phyloP scores from a whole-genome alignment of 2,113 vertebrate genomes.

The Lasiurus cinereus region DNA sequence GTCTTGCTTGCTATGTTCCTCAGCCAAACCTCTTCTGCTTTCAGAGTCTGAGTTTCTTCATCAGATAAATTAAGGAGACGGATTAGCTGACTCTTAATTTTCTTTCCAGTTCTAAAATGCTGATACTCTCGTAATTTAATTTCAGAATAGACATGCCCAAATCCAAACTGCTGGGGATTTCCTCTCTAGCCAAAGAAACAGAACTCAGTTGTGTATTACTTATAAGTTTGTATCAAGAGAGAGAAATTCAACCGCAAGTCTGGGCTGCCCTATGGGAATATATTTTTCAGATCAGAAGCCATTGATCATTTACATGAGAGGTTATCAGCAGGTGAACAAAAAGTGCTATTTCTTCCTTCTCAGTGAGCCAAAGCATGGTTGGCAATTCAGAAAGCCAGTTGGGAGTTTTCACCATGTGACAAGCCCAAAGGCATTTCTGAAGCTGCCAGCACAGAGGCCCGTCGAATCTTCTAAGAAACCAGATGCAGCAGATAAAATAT shows the following conservation, averaged over 20 bases:
- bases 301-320: not conserved
- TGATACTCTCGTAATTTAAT: slow-evolving; percentile 63
- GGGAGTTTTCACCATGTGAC: slow-evolving; percentile 74
- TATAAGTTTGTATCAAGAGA: not conserved
- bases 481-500: slow-evolving; percentile 81
- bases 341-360: slow-evolving; percentile 34
- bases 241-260: not conserved
- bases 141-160: not conserved
- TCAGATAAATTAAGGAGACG: slow-evolving; percentile 58
- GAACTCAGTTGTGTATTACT: not conserved
- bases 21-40: not conserved
- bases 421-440: slow-evolving; percentile 78
- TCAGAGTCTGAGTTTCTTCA: slow-evolving; percentile 38
- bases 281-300: slow-evolving; percentile 2
- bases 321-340: slow-evolving; percentile 29
- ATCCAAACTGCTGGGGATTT: slow-evolving; percentile 52
- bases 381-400: slow-evolving; percentile 63
- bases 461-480: slow-evolving; percentile 76
- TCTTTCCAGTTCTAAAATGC: slow-evolving; percentile 47
- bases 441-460: slow-evolving; percentile 79
- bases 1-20: not conserved
- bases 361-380: slow-evolving; percentile 45
- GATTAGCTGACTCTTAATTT: slow-evolving; percentile 61
- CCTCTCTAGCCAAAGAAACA: slow-evolving; percentile 8
- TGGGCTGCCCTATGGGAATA: not conserved